Percentiles rank a stretch among this genome's conserved stretches.
These are phyloP conservation scores for Ostrea edulis DNA, from an alignment of 1,140 invertebrate species.

Conservation along the genomic window DNA sequence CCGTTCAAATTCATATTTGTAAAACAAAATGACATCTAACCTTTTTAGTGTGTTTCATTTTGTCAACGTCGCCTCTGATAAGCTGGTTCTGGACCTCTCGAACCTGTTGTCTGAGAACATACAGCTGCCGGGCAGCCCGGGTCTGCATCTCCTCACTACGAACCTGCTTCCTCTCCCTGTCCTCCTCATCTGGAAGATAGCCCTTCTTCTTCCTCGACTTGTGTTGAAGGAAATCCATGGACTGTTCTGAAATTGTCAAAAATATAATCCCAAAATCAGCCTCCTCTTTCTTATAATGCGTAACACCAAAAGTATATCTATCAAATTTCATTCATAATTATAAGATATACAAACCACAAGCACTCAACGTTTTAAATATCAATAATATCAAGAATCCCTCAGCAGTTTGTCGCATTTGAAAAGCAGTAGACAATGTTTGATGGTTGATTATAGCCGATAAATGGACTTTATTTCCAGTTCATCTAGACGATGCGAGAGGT, in stretches of 20 bases:
- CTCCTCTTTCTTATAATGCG: neutral
- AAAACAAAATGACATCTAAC: conserved; percentile 48
- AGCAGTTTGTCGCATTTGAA: too few species aligned
- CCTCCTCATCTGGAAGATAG: conserved; percentile 69
- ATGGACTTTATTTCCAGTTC: too few species aligned
- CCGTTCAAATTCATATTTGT: neutral
- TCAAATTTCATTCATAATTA: too few species aligned
- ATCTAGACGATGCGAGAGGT: too few species aligned
- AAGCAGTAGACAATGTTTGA: too few species aligned
- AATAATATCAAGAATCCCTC: too few species aligned
- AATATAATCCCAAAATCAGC: neutral
- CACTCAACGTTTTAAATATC: too few species aligned
- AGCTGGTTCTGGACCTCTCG: conserved; percentile 69
- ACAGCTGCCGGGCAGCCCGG: conserved; percentile 67
- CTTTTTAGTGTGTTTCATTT: conserved; percentile 69
- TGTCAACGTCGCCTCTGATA: conserved; percentile 51
- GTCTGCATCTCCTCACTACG: conserved; percentile 67
- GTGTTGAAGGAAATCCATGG: conserved; percentile 59
- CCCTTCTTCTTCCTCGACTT: conserved; percentile 57
- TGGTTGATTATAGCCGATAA: too few species aligned
- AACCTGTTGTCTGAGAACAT: conserved; percentile 72
- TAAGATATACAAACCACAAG: too few species aligned
- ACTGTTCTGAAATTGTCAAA: conserved; percentile 59
- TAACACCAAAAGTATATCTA: too few species aligned
- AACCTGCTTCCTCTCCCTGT: conserved; percentile 57